Percentiles rank a stretch among this genome's conserved stretches.
Conservation (phyloP, 2,888 invertebrate species). For the Geotrupes spiniger region DNA sequence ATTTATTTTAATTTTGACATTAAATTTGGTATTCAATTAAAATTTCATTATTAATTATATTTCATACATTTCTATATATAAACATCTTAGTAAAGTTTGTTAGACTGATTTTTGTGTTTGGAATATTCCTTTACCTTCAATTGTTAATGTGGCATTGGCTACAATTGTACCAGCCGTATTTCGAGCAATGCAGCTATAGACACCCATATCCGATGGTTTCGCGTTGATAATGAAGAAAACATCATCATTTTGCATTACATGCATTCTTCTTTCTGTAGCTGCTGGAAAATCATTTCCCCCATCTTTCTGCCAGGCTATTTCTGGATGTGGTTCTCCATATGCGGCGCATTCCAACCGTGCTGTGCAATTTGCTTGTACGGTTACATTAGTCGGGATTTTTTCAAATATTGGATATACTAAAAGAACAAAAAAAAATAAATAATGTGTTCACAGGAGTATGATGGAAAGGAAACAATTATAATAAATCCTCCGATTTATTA, state of each 20-base stretch:
- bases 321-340: conserved; percentile 81
- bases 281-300: conserved; percentile 95
- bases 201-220: conserved; percentile 83
- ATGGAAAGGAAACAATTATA: too few species aligned
- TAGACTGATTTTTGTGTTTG: too few species aligned
- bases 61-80: too few species aligned
- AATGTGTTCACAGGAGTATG: not conserved
- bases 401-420: conserved; percentile 81
- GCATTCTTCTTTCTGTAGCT: conserved; percentile 88
- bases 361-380: conserved; percentile 79
- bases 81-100: too few species aligned
- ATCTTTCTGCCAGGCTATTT: conserved; percentile 88
- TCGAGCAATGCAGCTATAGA: conserved; percentile 90
- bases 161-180: conserved; percentile 85
- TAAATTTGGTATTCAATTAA: too few species aligned
- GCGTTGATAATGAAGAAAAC: conserved; percentile 91
- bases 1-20: too few species aligned
- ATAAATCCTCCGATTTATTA: too few species aligned
- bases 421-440: conserved; percentile 28
- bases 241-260: conserved; percentile 88
- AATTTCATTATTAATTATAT: too few species aligned
- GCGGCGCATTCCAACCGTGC: conserved; percentile 91
- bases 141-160: conserved; percentile 82
- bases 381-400: conserved; percentile 80
- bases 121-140: too few species aligned